Percentiles rank a stretch among this genome's conserved stretches.
Conservation (phyloP, 2,797 vertebrate genomes). For the Etheostoma nigrum region DNA sequence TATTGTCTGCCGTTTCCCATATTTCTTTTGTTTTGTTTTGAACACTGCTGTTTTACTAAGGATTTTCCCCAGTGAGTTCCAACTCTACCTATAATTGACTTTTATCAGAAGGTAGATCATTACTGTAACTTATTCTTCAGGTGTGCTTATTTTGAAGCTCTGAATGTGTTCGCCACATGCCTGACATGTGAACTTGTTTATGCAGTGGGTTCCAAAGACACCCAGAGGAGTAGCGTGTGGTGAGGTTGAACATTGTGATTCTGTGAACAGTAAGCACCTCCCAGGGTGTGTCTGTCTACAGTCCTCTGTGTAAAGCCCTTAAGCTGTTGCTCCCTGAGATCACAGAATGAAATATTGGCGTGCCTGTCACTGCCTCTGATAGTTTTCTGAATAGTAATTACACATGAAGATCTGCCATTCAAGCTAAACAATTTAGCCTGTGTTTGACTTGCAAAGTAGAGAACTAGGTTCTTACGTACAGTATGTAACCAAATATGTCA, state of each 20-base stretch:
- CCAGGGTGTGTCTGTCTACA: slow-evolving; percentile 37
- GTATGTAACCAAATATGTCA: slow-evolving; percentile 22
- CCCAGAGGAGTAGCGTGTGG: slow-evolving; percentile 8
- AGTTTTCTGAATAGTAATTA: slow-evolving; percentile 54
- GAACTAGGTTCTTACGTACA: slow-evolving; percentile 13
- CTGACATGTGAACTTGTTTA: not conserved
- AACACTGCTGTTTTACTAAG: not conserved
- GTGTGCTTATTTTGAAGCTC: not conserved
- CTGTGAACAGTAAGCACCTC: slow-evolving; percentile 16
- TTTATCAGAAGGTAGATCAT: not conserved
- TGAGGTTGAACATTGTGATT: slow-evolving; percentile 37
- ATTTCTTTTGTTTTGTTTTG: not conserved
- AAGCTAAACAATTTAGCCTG: slow-evolving; percentile 34
- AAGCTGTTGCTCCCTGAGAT: slow-evolving; percentile 47
- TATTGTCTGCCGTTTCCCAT: not conserved
- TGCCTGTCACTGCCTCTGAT: slow-evolving; percentile 54
- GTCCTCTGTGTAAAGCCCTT: slow-evolving; percentile 38
- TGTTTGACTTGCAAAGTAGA: slow-evolving; percentile 40
- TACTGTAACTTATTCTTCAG: not conserved
- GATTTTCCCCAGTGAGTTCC: not conserved
- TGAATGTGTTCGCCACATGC: not conserved
- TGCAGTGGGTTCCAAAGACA: not conserved
- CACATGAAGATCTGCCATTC: slow-evolving; percentile 37
- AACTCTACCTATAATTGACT: not conserved
- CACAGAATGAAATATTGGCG: slow-evolving; percentile 25